These are phyloP conservation scores for Falco punctatus DNA, from an alignment of 2,113 vertebrate genomes.

Conservation along the genomic window DNA sequence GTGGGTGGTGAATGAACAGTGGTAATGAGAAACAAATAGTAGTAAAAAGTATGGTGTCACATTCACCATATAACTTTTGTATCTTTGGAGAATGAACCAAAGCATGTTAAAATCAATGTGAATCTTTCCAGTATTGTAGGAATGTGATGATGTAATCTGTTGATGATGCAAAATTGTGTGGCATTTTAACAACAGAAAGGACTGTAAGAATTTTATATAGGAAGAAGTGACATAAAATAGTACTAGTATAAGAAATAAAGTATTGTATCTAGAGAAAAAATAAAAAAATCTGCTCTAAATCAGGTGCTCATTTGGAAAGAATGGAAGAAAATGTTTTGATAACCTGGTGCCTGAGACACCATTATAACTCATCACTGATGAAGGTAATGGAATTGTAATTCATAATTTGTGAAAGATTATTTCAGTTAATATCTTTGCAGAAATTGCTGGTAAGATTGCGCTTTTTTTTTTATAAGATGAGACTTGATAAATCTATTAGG, in stretches of 20 bases:
- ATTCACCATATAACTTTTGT: not conserved
- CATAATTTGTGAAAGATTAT: not conserved
- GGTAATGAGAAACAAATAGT: not conserved
- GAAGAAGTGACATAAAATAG: not conserved
- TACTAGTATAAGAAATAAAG: not conserved
- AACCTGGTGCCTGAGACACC: not conserved
- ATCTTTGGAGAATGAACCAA: not conserved
- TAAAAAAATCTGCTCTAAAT: not conserved
- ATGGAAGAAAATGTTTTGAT: not conserved
- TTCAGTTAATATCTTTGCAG: not conserved
- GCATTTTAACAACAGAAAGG: not conserved
- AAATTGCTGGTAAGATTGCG: not conserved
- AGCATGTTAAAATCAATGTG: not conserved
- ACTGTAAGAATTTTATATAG: not conserved
- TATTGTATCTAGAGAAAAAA: not conserved
- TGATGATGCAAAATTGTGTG: not conserved
- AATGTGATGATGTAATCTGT: not conserved
- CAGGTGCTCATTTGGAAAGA: not conserved
- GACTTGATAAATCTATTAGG: not conserved
- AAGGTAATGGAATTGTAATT: not conserved
- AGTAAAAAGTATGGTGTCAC: not conserved
- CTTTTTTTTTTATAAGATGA: not conserved
- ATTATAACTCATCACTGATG: not conserved
- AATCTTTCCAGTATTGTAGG: not conserved
- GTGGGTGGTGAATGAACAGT: not conserved